Evolutionary conservation across 35 echinoderm and acorn worm genomes (phyloP), one percentile per base, ranked within the genome.

Genomic region (Ophioderma brevispina): DNA sequence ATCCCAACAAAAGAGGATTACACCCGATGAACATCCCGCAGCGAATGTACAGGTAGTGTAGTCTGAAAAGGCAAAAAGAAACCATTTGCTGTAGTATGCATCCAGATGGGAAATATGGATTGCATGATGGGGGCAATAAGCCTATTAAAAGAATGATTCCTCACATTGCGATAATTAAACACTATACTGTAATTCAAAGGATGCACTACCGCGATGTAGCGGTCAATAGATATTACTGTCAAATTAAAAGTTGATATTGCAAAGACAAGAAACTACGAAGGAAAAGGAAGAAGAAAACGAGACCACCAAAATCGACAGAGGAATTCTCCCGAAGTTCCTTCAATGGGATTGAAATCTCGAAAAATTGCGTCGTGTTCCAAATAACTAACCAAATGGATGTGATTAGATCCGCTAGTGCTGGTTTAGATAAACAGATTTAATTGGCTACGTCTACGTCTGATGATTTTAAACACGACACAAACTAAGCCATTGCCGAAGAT

Each of bases 281-380:
- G n/a, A n/a, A n/a, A n/a, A n/a, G n/a, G n/a, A n/a, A n/a, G n/a
- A n/a, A n/a, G n/a, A 52, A 93, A 96, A 19, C 91, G 76, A 14
- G 94, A 94, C 94, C 91, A 93, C 94, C 94, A 96, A 23, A 96
- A 90, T 28, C 94, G 94, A 36, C 94, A 96, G 11, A 96, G 77
- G 50, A 96, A 93, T 89, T 90, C 87, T 2, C 94, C 91, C 0
- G 36, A 25, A 14, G n/a, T 50, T 23, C 90, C 90, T 4, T 36
- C 28, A 50, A 76, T 80, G 10, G 79, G 17, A 0, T 87, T 85
- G 10, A 31, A 33, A n/a, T 85, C 17, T 1, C 91, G 87, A 37
- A 90, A 56, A 8, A 96, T 75, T 37, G n/a, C n/a, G 85, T 59
- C 0, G 94, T 96, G 0, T 78, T 0, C 90, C 94, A 39, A 92